Base-by-base conservation (phyloP, 2,888 invertebrate species). In the Stenodera caucasica region DNA sequence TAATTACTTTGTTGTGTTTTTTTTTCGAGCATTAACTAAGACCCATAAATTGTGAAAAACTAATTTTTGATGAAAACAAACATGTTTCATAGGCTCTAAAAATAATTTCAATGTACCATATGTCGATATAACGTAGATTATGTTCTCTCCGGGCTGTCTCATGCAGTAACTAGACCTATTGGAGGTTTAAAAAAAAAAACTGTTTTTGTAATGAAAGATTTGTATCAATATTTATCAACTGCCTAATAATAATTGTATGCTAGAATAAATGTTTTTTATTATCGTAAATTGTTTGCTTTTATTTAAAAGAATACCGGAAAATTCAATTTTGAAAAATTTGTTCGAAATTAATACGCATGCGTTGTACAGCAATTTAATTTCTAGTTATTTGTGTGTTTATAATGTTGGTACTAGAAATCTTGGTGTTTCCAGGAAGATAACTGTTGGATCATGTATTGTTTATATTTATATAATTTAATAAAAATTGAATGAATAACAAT, bases 71-170 rank as follows among this genome's bases (percentile, higher is more conserved):
- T n/a, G 5, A 26, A 2, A 26, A 26, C 26, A 26, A 26, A 26
- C 26, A 26, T 74, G 72, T 75, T 72, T 74, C 70, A 72, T 75
- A 77, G 77, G 76, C 77, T 77, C 76, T 77, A 77, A 40, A 15
- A 76, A 76, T 74, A 75, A 76, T 76, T 78, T 80, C 78, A 75
- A 77, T 80, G 79, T 80, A 80, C 75, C 75, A 79, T 80, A 80
- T 80, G 80, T 80, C 79, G 80, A 80, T 80, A 80, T 79, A 77
- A 75, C 74, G 76, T 78, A 79, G 77, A 78, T 76, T 68, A 67
- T 63, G 68, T 66, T 68, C 57, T 33, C 2, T 68, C 58, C 63
- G 65, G 65, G 68, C 66, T 66, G 62, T 62, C 56, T 66, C 63
- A 61, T 68, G 62, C 63, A 66, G 63, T 63, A 60, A 35, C 59